Evolutionary conservation across 1,140 invertebrate species (phyloP).

Genomic region (Bombyx mandarina): DNA sequence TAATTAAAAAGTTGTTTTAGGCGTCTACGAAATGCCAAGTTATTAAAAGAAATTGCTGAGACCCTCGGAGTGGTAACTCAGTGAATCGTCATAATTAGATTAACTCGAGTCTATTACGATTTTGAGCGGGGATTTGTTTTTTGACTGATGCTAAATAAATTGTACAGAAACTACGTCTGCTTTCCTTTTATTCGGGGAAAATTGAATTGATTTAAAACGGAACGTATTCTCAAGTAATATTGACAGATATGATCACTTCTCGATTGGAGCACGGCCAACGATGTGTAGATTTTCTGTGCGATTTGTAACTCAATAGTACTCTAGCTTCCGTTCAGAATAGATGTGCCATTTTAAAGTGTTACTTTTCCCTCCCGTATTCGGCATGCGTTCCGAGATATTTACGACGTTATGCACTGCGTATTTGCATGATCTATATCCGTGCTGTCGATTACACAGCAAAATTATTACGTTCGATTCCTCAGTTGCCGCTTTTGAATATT

Average conservation of each 20-base stretch:
- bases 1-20: constrained; percentile 64
- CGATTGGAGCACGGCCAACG: constrained; percentile 60
- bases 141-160: constrained; percentile 6
- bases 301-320: constrained; percentile 64
- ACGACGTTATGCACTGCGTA: constrained; percentile 31
- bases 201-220: constrained; percentile 43
- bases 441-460: constrained; percentile 10
- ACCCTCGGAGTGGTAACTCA: constrained; percentile 46
- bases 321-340: constrained; percentile 62
- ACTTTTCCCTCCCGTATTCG: constrained; percentile 44
- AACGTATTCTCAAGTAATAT: constrained; percentile 59
- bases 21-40: constrained; percentile 44
- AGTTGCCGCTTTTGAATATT: constrained; percentile 7
- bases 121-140: constrained; percentile 22
- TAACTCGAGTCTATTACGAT: constrained; percentile 38
- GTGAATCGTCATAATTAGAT: constrained; percentile 55
- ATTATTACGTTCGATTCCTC: constrained; percentile 10
- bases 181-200: constrained; percentile 26
- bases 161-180: constrained; percentile 6
- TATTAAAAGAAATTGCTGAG: constrained; percentile 55
- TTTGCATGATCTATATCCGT: constrained; percentile 21
- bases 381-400: constrained; percentile 53
- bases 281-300: constrained; percentile 61
- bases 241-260: constrained; percentile 68
- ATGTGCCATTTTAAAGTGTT: constrained; percentile 59